Percentiles rank a stretch among this genome's conserved stretches.
Evolutionary conservation across 1,140 invertebrate genomes (phyloP).

Genomic region (Lasioglossum albipes): DNA sequence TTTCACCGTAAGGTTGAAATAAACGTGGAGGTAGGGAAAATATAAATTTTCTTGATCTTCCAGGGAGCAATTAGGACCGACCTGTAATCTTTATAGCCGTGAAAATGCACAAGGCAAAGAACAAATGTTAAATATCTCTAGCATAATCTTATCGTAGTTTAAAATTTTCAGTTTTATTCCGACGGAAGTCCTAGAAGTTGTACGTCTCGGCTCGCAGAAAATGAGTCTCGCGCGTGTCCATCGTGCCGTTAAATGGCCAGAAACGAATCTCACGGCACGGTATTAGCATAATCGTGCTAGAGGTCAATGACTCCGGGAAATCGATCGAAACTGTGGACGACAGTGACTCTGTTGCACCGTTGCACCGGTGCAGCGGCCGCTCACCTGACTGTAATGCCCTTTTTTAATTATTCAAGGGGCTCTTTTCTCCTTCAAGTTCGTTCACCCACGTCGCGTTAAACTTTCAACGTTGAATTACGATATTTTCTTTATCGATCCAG

Average conservation of each 20-base stretch:
- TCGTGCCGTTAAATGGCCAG: background rate
- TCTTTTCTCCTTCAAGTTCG: constrained; percentile 1
- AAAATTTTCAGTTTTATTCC: background rate
- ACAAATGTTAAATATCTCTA: too few relatives aligned
- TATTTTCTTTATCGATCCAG: background rate
- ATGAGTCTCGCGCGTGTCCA: background rate
- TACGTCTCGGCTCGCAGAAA: background rate
- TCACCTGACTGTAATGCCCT: constrained; percentile 45
- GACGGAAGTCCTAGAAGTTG: background rate
- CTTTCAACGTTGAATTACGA: background rate
- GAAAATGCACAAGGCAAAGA: too few relatives aligned
- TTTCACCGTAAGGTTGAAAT: too few relatives aligned
- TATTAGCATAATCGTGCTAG: constrained; percentile 41
- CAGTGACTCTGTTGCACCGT: constrained; percentile 36
- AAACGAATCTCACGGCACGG: background rate
- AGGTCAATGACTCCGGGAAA: constrained; percentile 46
- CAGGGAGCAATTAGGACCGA: too few relatives aligned
- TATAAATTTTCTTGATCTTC: too few relatives aligned
- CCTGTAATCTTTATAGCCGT: too few relatives aligned
- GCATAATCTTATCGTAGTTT: background rate
- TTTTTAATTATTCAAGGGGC: constrained; percentile 43
- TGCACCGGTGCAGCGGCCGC: background rate
- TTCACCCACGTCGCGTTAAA: background rate
- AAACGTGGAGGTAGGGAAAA: too few relatives aligned
- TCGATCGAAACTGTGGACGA: constrained; percentile 40